Base-by-base conservation (phyloP, 2,113 vertebrate genomes). In the Rhagologus leucostigma region DNA sequence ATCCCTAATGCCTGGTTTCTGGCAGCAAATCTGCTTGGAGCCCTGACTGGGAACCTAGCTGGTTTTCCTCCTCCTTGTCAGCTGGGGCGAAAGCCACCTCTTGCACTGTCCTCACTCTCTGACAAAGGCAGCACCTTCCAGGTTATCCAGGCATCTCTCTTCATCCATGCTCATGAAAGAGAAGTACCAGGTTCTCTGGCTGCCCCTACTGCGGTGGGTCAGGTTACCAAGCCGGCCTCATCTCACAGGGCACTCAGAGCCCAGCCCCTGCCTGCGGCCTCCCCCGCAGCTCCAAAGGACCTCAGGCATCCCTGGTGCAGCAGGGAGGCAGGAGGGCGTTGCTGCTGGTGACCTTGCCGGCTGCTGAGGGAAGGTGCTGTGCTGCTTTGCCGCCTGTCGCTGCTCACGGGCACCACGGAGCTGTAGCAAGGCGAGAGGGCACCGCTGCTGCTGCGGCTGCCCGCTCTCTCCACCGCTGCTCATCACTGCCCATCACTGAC, bases 161-260 rank as follows among this genome's bases (percentile, higher is more conserved):
- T 24, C 67, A 13, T 16, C 6, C 0, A 0, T 11, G 57, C 11
- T 21, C 49, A 20, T 4, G 35, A 12, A 41, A 15, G 42, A 30
- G 27, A 39, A n/a, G 19, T 7, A 32, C 11, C 39, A 24, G 8
- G 49, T 12, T 71, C 60, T 46, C 32, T 0, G 7, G 44, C 33
- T 19, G 70, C 23, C 42, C 9, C 8, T 16, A 44, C 42, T 27
- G 9, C 2, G 8, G 7, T 50, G 50, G 47, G 24, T 29, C 53
- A 15, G 47, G 59, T 42, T 22, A 11, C 29, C 24, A 17, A 35
- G 19, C 19, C 2, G 16, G 42, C 41, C 14, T 3, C 55, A 44
- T 5, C 27, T 52, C n/a, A 2, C 30, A 9, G 19, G 17, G 30
- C 30, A 1, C 62, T 7, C 6, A 3, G 24, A 59, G 83, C n/a